Base-by-base conservation (phyloP, 1,140 invertebrate genomes). In the Pseudomyrmex gracilis region DNA sequence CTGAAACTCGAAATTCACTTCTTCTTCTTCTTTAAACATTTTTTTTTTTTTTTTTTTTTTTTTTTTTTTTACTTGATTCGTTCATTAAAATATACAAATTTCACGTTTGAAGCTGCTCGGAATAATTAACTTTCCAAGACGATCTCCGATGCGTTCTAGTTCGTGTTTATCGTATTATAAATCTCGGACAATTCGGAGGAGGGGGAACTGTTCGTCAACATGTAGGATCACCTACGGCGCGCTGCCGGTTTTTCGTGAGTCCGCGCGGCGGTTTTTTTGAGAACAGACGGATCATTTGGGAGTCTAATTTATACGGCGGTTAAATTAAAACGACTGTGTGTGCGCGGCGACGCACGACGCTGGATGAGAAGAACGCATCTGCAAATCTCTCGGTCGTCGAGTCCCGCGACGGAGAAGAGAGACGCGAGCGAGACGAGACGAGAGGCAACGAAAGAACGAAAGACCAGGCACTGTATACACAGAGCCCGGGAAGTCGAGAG, bases 301-400 rank as follows among this genome's bases (percentile, higher is more conserved):
- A 92, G 91, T 92, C 89, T 92, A 93, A 93, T 94, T 93, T 92
- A 93, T 93, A 90, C 89, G 85, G 76, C 84, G 89, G 89, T 83
- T 90, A 92, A 93, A 92, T 92, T 92, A 91, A 94, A 93, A 92
- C 82, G 85, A 92, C 90, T 87, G 88, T 86, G 78, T 85, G 73
- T 85, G 74, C 74, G 55, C 66, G 85, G 51, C 45, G 73, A 60
- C 24, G n/a, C n/a, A n/a, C n/a, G n/a, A n/a, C n/a, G n/a, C n/a
- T n/a, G 85, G 61, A 63, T 0, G 4, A 34, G 34, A 5, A 34
- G 34, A 34, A 34, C 80, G 83, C 89, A 73, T 85, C 87, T 83
- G 85, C 87, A 49, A 88, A 85, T 88, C 89, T 34, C 34, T 34
- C 34, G n/a, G n/a, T 86, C 60, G 58, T 84, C 57, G 78, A 53